A percentile compares a stretch with the other conserved stretches of the same genome.
Evolutionary conservation across 2,797 vertebrate genomes (phyloP).

Genomic region (Epinephelus awoara): DNA sequence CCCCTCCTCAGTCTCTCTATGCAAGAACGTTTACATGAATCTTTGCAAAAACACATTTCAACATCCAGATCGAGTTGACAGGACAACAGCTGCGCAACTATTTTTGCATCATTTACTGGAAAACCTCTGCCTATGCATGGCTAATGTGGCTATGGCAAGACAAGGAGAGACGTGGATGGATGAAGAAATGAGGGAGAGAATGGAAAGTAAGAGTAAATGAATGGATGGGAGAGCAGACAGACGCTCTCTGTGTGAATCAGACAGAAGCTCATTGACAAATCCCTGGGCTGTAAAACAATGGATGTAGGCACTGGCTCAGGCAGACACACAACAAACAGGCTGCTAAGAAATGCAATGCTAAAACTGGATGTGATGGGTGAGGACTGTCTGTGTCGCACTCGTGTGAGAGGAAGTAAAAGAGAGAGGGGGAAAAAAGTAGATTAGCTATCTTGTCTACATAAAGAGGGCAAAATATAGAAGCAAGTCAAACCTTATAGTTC

Average conservation of each 20-base stretch:
- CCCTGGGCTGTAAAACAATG: conserved; percentile 75
- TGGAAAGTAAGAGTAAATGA: conserved; percentile 72
- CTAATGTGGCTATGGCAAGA: conserved; percentile 32
- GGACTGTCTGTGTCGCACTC: conserved; percentile 9
- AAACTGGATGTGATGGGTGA: conserved; percentile 41
- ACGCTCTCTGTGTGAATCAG: conserved; percentile 78
- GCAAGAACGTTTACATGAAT: conserved; percentile 7
- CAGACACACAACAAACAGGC: conserved; percentile 60
- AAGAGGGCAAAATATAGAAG: conserved; percentile 16
- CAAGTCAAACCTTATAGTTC: background rate
- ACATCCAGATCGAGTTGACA: conserved; percentile 4
- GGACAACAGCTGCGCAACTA: conserved; percentile 31
- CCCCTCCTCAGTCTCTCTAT: background rate
- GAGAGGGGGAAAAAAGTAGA: conserved; percentile 4
- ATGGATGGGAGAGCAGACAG: conserved; percentile 72
- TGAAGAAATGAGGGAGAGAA: conserved; percentile 53
- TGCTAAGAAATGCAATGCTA: conserved; percentile 63
- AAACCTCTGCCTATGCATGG: conserved; percentile 25
- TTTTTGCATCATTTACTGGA: conserved; percentile 46
- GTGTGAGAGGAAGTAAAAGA: conserved; percentile 24
- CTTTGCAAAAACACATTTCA: conserved; percentile 32
- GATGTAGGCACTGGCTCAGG: conserved; percentile 71
- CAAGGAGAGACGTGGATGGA: conserved; percentile 16
- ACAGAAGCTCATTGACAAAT: conserved; percentile 85
- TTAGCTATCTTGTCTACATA: background rate